phyloP scores from a whole-genome alignment of 1,140 invertebrate genomes.

The Tigriopus japonicus region DNA sequence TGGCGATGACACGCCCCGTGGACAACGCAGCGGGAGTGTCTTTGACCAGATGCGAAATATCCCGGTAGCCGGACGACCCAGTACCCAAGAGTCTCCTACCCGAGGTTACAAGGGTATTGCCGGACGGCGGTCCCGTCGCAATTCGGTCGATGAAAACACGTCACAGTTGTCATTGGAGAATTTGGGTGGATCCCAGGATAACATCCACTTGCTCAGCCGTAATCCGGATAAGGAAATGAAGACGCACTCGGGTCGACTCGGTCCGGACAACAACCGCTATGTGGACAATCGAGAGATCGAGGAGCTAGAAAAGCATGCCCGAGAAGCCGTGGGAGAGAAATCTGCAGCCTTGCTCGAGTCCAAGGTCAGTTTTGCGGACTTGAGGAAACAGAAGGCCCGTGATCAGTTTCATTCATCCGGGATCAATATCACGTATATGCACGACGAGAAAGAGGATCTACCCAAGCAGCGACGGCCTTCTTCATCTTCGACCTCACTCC shows the following conservation, averaged over 20 bases:
- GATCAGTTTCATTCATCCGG: slow-evolving; percentile 31
- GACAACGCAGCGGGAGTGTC: not conserved
- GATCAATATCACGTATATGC: slow-evolving; percentile 42
- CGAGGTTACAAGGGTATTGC: slow-evolving; percentile 32
- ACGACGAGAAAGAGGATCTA: slow-evolving; percentile 33
- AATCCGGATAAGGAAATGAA: slow-evolving; percentile 57
- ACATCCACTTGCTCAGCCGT: slow-evolving; percentile 38
- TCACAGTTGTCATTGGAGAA: slow-evolving; percentile 69
- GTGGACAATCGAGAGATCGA: slow-evolving; percentile 12
- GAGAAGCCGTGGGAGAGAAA: not conserved
- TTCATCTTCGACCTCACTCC: too few relatives aligned
- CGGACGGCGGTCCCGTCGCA: slow-evolving; percentile 56
- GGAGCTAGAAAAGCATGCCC: slow-evolving; percentile 1
- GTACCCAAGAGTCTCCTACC: slow-evolving; percentile 15
- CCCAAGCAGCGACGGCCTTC: slow-evolving; percentile 15
- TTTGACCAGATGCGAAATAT: slow-evolving; percentile 8
- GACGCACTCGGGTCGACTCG: slow-evolving; percentile 20
- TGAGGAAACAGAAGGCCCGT: slow-evolving; percentile 29
- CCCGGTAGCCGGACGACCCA: slow-evolving; percentile 14
- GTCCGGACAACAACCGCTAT: slow-evolving; percentile 12
- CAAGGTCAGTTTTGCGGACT: slow-evolving; percentile 46
- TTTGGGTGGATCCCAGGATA: slow-evolving; percentile 62
- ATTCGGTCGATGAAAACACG: slow-evolving; percentile 58
- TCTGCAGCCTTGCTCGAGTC: slow-evolving; percentile 24
- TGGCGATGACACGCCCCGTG: not conserved